phyloP scores from a whole-genome alignment of 2,113 vertebrate genomes.

The Galbula dea region DNA sequence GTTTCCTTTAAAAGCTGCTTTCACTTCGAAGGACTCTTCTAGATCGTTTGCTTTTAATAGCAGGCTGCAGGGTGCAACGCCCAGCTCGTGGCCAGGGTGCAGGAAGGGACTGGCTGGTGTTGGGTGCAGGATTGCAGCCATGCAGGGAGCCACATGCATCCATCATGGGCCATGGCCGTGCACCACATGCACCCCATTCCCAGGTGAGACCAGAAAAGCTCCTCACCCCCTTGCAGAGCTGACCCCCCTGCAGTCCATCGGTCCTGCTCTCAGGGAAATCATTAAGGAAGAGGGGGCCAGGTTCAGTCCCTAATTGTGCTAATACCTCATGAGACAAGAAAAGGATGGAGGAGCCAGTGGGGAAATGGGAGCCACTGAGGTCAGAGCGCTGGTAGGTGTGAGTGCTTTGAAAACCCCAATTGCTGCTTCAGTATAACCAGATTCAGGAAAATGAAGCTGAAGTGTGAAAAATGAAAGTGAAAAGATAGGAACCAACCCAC shows the following conservation, averaged over 20 bases:
- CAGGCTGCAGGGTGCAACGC: slow-evolving; percentile 34
- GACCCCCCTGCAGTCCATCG: not conserved
- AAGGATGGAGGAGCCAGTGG: not conserved
- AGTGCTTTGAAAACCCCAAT: slow-evolving; percentile 23
- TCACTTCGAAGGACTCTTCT: slow-evolving; percentile 56
- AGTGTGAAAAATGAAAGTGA: slow-evolving; percentile 66
- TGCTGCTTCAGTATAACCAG: slow-evolving; percentile 34
- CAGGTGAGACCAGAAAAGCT: not conserved
- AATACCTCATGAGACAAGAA: not conserved
- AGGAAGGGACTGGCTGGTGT: not conserved
- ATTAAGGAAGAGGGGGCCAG: not conserved
- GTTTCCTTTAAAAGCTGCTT: slow-evolving; percentile 55
- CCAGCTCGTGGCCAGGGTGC: not conserved
- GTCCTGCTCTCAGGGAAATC: not conserved
- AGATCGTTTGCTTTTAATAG: slow-evolving; percentile 58
- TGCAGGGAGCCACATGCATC: not conserved
- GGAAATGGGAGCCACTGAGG: not conserved
- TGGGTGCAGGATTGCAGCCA: not conserved
- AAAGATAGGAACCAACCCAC: slow-evolving; percentile 67
- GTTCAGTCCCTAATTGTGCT: not conserved
- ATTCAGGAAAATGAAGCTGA: slow-evolving; percentile 53
- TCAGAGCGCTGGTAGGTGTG: not conserved
- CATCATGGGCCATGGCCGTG: rapidly evolving
- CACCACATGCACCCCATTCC: not conserved
- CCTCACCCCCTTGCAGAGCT: not conserved